Percentiles rank a stretch among this genome's conserved stretches.
These are phyloP conservation scores for Auanema freiburgensis DNA, from an alignment of 2,888 invertebrate genomes.

Conservation along the genomic window DNA sequence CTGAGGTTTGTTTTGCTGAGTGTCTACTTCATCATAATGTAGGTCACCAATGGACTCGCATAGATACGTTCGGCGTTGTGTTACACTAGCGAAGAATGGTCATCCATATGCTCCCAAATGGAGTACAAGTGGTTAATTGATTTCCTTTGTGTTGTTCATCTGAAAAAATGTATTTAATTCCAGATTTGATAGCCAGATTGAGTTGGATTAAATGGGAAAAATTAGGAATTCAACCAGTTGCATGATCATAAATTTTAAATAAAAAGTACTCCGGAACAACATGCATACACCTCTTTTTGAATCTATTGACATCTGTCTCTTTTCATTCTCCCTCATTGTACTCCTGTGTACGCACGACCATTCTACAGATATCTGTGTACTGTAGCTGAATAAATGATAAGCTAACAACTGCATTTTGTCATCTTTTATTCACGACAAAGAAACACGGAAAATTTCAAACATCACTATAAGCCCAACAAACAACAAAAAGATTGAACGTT, in stretches of 20 bases:
- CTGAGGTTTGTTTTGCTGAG: constrained; percentile 32
- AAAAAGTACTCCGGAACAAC: too few relatives aligned
- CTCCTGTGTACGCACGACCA: too few relatives aligned
- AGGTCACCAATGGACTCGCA: constrained; percentile 46
- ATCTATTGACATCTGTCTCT: too few relatives aligned
- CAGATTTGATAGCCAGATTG: constrained; percentile 91
- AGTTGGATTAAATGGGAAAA: constrained; percentile 99
- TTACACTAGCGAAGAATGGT: constrained; percentile 43
- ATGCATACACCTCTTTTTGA: too few relatives aligned
- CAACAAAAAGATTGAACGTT: too few relatives aligned
- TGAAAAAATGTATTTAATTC: constrained; percentile 18
- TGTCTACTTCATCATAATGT: constrained; percentile 2
- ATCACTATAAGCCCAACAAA: too few relatives aligned
- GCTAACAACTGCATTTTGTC: too few relatives aligned
- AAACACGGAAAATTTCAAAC: too few relatives aligned
- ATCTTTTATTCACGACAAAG: too few relatives aligned
- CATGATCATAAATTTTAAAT: constrained; percentile 19
- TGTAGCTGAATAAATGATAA: too few relatives aligned
- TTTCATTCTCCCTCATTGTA: too few relatives aligned
- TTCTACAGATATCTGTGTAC: too few relatives aligned
- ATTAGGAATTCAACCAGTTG: constrained; percentile 75
- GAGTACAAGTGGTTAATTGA: constrained; percentile 58
- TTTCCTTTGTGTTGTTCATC: background rate
- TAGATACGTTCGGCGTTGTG: constrained; percentile 45
- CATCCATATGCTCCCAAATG: constrained; percentile 51